These are phyloP conservation scores for Carassius gibelio DNA, from an alignment of 2,113 vertebrate species.

Conservation along the genomic window DNA sequence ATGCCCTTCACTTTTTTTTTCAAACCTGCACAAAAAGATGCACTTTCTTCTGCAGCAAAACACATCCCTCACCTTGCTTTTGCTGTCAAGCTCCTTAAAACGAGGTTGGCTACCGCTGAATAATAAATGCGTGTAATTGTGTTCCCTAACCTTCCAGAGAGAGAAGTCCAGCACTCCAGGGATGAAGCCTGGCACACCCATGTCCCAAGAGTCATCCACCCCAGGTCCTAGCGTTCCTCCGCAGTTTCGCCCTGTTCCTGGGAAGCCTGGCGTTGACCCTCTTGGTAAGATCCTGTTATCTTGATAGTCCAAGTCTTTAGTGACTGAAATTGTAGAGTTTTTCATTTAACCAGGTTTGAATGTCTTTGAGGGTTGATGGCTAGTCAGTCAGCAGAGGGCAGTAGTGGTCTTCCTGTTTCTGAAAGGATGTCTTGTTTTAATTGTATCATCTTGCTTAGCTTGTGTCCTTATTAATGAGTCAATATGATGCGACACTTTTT, in stretches of 20 bases:
- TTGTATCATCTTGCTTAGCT: not conserved
- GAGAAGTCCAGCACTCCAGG: constrained; percentile 89
- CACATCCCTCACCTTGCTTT: not conserved
- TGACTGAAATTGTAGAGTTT: not conserved
- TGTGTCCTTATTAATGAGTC: no score
- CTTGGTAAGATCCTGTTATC: constrained; percentile 73
- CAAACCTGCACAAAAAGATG: not conserved
- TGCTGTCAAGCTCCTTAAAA: not conserved
- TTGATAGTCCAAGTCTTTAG: not conserved
- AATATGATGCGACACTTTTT: not conserved
- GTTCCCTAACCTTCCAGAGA: constrained; percentile 68
- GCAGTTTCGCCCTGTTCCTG: constrained; percentile 77
- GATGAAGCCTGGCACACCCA: constrained; percentile 87
- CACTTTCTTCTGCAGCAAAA: not conserved
- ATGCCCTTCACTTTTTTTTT: not conserved
- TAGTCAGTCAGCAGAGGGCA: constrained; percentile 74
- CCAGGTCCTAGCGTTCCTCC: constrained; percentile 79
- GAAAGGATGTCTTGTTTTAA: not conserved
- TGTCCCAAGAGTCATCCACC: constrained; percentile 81
- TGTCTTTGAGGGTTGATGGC: constrained; percentile 46
- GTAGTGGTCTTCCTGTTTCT: constrained; percentile 63
- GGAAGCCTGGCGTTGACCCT: constrained; percentile 81
- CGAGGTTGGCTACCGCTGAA: not conserved
- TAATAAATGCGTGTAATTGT: constrained; percentile 16
- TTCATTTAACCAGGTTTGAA: not conserved